Percentiles rank a stretch among this genome's conserved stretches.
Evolutionary conservation across 2,888 invertebrate species (phyloP).

Genomic region (Sturmia bella): DNA sequence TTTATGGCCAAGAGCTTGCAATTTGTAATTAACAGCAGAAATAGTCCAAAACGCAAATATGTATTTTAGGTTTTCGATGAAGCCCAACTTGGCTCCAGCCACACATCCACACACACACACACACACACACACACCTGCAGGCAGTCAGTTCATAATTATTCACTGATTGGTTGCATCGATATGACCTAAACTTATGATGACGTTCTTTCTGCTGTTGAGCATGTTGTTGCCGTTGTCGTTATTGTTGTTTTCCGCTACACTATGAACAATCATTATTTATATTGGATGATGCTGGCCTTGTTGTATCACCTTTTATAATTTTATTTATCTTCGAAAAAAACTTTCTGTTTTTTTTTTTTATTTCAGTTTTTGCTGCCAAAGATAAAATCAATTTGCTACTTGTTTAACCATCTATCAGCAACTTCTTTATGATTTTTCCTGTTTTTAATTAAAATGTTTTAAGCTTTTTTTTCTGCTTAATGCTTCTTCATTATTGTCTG

Average conservation of each 20-base stretch:
- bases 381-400: constrained; percentile 63
- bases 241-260: background rate
- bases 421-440: constrained; percentile 58
- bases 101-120: no score
- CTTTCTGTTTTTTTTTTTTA: background rate
- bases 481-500: background rate
- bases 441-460: constrained; percentile 63
- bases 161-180: constrained; percentile 46
- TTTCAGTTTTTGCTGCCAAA: background rate
- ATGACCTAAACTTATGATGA: constrained; percentile 42
- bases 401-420: constrained; percentile 56
- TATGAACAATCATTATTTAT: background rate
- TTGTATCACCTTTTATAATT: constrained; percentile 56
- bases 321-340: constrained; percentile 20
- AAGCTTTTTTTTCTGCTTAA: background rate
- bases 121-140: constrained; percentile 21
- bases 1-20: constrained; percentile 46
- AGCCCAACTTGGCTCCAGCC: background rate
- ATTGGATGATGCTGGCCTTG: constrained; percentile 49
- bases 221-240: no score
- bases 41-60: constrained; percentile 17
- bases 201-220: constrained; percentile 18
- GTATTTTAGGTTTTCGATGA: constrained; percentile 10
- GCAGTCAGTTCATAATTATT: constrained; percentile 57
- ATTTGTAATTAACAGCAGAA: constrained; percentile 48